Conservation (phyloP, 2,797 vertebrate genomes). For the Parotocinclus haroldoi region DNA sequence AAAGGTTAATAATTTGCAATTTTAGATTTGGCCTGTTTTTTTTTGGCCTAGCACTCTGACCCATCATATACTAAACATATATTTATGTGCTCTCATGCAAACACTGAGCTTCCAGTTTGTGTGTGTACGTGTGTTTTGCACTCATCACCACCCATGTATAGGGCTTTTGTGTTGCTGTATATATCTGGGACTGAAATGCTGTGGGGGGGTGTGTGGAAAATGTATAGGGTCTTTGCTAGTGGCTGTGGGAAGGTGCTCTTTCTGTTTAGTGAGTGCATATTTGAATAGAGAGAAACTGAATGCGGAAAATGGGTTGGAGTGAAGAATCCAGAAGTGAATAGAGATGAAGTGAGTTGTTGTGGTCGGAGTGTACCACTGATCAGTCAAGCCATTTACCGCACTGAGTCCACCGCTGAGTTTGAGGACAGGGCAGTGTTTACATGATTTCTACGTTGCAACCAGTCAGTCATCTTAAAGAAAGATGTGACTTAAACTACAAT, state of each 20-base stretch:
- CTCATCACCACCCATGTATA: slow-evolving; percentile 15
- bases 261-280: slow-evolving; percentile 5
- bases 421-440: too few relatives aligned
- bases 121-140: slow-evolving; percentile 5
- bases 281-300: slow-evolving; percentile 36
- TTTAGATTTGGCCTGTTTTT: too few relatives aligned
- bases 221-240: slow-evolving; percentile 17
- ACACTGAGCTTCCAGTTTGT: slow-evolving; percentile 31
- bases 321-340: slow-evolving; percentile 3
- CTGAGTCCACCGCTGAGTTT: neutral
- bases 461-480: too few relatives aligned
- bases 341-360: slow-evolving; percentile 29
- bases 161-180: neutral
- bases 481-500: too few relatives aligned
- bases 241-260: slow-evolving; percentile 33
- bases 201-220: neutral
- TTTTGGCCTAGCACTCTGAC: slow-evolving; percentile 1
- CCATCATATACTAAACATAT: neutral
- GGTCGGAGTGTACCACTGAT: slow-evolving; percentile 43
- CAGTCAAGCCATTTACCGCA: slow-evolving; percentile 35
- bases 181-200: slow-evolving; percentile 17
- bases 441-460: too few relatives aligned
- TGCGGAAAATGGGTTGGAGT: slow-evolving; percentile 34
- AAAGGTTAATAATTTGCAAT: too few relatives aligned
- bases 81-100: slow-evolving; percentile 38